Percentiles rank a stretch among this genome's conserved stretches.
These are phyloP conservation scores for Bagarius yarrelli DNA, from an alignment of 2,113 vertebrate genomes.

Conservation along the genomic window DNA sequence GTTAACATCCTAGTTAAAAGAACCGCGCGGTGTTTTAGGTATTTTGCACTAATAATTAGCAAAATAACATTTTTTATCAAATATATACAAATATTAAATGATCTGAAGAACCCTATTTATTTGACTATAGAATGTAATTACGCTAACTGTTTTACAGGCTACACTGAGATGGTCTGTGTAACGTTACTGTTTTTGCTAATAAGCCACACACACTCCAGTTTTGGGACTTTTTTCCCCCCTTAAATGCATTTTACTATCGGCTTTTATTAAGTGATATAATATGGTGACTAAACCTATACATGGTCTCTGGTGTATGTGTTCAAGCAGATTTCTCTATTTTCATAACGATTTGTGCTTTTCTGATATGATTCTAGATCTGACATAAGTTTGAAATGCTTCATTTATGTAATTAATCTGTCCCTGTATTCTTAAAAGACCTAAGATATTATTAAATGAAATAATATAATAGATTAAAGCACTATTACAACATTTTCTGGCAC, in stretches of 20 bases:
- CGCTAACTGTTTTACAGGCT: background rate
- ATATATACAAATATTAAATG: background rate
- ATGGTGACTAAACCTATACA: too few relatives aligned
- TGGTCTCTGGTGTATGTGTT: too few relatives aligned
- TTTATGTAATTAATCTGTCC: too few relatives aligned
- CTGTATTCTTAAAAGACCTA: too few relatives aligned
- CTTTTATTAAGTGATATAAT: too few relatives aligned
- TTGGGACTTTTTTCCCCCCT: background rate
- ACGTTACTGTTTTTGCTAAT: background rate
- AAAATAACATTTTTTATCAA: background rate
- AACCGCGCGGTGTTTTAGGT: background rate
- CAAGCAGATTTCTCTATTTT: too few relatives aligned
- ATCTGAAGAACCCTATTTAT: background rate
- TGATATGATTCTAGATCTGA: too few relatives aligned
- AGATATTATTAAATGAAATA: too few relatives aligned
- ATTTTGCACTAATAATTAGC: background rate
- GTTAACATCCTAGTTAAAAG: background rate
- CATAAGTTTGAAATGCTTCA: too few relatives aligned
- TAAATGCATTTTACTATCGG: background rate
- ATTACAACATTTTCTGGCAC: background rate
- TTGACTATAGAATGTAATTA: background rate
- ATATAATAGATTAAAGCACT: background rate
- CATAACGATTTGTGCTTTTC: too few relatives aligned
- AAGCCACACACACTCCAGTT: background rate
- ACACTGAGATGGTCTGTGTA: background rate